Percentiles rank a stretch among this genome's conserved stretches.
These are phyloP conservation scores for Mionectes macconnelli DNA, from an alignment of 2,113 vertebrate genomes.

Conservation along the genomic window DNA sequence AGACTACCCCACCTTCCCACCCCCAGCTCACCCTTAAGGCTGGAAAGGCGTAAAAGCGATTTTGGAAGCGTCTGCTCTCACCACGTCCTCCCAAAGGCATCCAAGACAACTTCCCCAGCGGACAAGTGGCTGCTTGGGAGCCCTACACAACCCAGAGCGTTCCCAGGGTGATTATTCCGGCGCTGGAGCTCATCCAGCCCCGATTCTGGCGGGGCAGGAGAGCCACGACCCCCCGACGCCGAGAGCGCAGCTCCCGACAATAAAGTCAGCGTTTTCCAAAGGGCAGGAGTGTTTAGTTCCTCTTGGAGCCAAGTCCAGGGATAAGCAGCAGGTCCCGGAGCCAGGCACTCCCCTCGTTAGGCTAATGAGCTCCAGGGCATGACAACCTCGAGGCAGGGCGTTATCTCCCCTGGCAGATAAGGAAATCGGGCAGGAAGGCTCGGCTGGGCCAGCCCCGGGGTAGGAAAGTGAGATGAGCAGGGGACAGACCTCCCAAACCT, in stretches of 20 bases:
- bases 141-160: not conserved
- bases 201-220: not conserved
- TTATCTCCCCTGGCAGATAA: not conserved
- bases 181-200: not conserved
- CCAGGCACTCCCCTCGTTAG: not conserved
- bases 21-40: not conserved
- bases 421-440: constrained; percentile 1
- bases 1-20: rapidly evolving
- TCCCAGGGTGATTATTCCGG: not conserved
- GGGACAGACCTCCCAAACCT: not conserved
- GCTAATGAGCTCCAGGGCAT: not conserved
- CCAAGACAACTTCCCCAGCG: not conserved
- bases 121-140: not conserved
- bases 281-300: rapidly evolving
- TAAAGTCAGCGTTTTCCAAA: not conserved
- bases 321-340: not conserved
- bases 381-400: not conserved
- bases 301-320: not conserved
- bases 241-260: not conserved
- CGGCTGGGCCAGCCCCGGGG: not conserved
- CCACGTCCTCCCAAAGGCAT: not conserved
- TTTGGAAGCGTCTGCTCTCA: not conserved
- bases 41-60: rapidly evolving
- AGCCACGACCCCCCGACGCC: not conserved
- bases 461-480: not conserved